Conservation (phyloP, 2,797 vertebrate genomes). For the Tragopan temminckii region DNA sequence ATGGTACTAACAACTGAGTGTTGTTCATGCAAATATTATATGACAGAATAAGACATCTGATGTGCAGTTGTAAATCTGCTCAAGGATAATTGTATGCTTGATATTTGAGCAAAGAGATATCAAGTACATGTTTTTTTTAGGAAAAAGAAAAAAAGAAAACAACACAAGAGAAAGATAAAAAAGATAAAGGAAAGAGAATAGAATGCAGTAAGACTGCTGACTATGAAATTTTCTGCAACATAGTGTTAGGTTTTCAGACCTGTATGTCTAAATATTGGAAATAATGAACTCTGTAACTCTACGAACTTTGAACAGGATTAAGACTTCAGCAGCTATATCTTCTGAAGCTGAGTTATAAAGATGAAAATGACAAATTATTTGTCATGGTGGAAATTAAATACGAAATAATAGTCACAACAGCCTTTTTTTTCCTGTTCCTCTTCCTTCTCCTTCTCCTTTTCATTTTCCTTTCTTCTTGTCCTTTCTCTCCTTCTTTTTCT, state of each 20-base stretch:
- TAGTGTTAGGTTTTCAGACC: not conserved
- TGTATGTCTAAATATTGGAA: not conserved
- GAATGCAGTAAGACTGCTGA: not conserved
- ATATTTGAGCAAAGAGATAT: not conserved
- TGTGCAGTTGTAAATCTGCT: not conserved
- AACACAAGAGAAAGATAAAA: not conserved
- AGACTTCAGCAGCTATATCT: not conserved
- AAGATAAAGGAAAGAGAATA: rapidly evolving
- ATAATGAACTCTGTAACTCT: not conserved
- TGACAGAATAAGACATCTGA: not conserved
- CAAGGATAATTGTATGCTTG: not conserved
- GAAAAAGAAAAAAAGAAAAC: not conserved
- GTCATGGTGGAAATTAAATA: not conserved
- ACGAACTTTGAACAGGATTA: not conserved
- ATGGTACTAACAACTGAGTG: not conserved
- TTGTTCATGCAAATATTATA: not conserved
- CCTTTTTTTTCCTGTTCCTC: rapidly evolving
- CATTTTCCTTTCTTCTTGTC: too few species aligned
- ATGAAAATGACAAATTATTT: not conserved
- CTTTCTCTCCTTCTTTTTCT: too few species aligned
- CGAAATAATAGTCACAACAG: not conserved
- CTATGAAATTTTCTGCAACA: not conserved
- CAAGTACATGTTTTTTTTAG: not conserved
- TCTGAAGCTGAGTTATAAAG: not conserved
- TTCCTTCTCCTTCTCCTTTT: too few species aligned